Base-by-base conservation (phyloP, 2,113 vertebrate genomes). In the Alligator sinensis region DNA sequence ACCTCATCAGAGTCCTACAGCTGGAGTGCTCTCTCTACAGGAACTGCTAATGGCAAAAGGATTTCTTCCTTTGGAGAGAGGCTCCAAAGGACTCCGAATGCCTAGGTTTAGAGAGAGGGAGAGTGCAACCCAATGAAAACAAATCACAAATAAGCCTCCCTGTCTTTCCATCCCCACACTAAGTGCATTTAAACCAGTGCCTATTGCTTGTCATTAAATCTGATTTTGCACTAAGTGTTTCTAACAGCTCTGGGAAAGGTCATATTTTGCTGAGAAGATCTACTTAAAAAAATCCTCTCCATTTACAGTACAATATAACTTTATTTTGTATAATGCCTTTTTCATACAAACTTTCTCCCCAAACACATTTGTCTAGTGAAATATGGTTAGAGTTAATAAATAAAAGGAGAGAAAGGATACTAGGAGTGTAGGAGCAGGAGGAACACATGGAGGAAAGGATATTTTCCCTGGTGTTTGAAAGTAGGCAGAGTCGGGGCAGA, bases 1-100 rank as follows among this genome's bases (percentile, higher is more conserved):
- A 98, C 97, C 96, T 98, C 98, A 94, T 97, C 96, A 95, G 95
- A 95, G 96, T 97, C 96, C 90, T 97, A 38, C 96, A 97, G 96
- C 96, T 95, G 95, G 96, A 87, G 25, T 22, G 5, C 86, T 95
- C 25, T 94, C 91, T 76, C 93, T 86, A 86, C 95, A 97, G 95
- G 94, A 97, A 16, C 93, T 3, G 54, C 27, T 60, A 89, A 21
- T 54, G 86, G 94, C 93, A 82, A 92, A 96, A 94, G 86, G 87
- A 94, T 97, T 97, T 93, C 30, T 61, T 92, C 89, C 86, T 82
- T 81, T 84, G 22, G 27, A 76, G 94, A 95, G 91, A 93, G 80
- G 95, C 82, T 94, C 93, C 0, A 21, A 95, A 97, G 86, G 82
- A 85, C 84, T 97, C 92, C 0, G 0, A 74, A 54, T 5, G 24